phyloP scores from a whole-genome alignment of 2,797 vertebrate species.

The Scarus forsteni region DNA sequence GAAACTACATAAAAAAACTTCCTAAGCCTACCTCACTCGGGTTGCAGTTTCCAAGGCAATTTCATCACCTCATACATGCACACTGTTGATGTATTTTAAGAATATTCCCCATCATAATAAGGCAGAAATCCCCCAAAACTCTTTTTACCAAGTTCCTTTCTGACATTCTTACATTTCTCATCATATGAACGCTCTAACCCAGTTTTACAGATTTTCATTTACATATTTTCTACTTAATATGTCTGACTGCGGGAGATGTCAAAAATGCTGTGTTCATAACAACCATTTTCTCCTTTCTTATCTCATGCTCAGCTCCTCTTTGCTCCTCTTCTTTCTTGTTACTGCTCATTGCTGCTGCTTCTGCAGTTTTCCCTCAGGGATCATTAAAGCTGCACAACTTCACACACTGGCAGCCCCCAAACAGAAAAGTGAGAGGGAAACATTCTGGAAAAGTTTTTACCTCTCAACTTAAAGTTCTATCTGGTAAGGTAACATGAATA shows the following conservation, averaged over 20 bases:
- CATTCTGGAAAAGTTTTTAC: slow-evolving; percentile 49
- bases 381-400: slow-evolving; percentile 68
- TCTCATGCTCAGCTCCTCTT: slow-evolving; percentile 37
- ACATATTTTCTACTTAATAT: slow-evolving; percentile 55
- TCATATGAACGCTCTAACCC: slow-evolving; percentile 28
- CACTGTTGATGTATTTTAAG: not conserved
- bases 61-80: not conserved
- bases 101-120: not conserved
- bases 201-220: slow-evolving; percentile 41
- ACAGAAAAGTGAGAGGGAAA: slow-evolving; percentile 42
- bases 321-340: slow-evolving; percentile 42
- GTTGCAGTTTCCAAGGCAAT: too few species aligned
- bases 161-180: slow-evolving; percentile 25
- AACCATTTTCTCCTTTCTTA: slow-evolving; percentile 54
- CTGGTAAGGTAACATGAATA: slow-evolving; percentile 25
- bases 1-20: too few species aligned
- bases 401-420: slow-evolving; percentile 51
- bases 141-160: slow-evolving; percentile 8
- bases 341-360: slow-evolving; percentile 43
- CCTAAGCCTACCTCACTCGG: too few species aligned
- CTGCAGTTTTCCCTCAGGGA: slow-evolving; percentile 63
- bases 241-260: slow-evolving; percentile 43
- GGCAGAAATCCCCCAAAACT: not conserved
- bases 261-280: slow-evolving; percentile 58
- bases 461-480: slow-evolving; percentile 21